Evolutionary conservation across 2,888 invertebrate genomes (phyloP).

Genomic region (Lucinisca nassula): DNA sequence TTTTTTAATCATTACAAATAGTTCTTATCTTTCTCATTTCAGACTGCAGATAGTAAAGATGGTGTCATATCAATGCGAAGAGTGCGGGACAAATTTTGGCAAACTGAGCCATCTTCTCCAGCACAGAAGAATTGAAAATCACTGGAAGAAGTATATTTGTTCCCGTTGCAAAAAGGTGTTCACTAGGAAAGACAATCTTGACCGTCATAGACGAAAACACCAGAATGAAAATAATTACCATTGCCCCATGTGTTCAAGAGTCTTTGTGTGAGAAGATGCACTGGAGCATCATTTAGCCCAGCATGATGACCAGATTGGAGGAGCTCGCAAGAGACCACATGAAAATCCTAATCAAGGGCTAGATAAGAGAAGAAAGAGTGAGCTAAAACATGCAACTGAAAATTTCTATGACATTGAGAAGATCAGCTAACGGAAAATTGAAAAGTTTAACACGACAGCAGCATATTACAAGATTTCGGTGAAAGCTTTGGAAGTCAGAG

Average conservation of each 20-base stretch:
- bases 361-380: neutral
- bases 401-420: conserved; percentile 5
- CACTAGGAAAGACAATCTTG: neutral
- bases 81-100: neutral
- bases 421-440: conserved; percentile 11
- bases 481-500: neutral
- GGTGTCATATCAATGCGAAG: neutral
- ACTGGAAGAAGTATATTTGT: neutral
- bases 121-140: neutral
- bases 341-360: neutral
- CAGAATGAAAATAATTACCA: neutral
- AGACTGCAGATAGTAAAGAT: neutral
- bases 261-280: neutral
- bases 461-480: neutral
- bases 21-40: neutral
- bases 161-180: neutral
- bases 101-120: neutral
- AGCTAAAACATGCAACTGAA: neutral
- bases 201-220: neutral
- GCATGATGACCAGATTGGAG: neutral
- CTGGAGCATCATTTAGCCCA: neutral
- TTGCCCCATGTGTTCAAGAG: neutral
- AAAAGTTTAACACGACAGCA: conserved; percentile 21
- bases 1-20: neutral
- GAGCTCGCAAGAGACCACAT: neutral